A percentile compares a stretch with the other conserved stretches of the same genome.
Evolutionary conservation across 2,888 invertebrate species (phyloP).

Genomic region (Pseudoips prasinana): DNA sequence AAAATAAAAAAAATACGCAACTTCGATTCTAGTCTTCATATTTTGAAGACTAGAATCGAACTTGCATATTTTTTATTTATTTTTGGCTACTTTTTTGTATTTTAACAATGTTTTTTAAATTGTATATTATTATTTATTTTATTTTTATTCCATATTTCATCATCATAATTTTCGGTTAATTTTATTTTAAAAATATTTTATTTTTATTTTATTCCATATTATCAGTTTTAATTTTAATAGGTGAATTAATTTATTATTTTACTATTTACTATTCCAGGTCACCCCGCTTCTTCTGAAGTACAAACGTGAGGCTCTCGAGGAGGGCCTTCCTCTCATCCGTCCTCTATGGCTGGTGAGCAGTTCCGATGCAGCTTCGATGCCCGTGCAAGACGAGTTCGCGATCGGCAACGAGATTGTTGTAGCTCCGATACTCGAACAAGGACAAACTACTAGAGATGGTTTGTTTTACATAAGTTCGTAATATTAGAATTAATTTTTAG

Average conservation of each 20-base stretch:
- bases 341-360: conserved; percentile 96
- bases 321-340: conserved; percentile 91
- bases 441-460: conserved; percentile 87
- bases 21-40: too few relatives aligned
- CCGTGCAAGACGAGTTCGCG: conserved; percentile 92
- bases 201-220: too few relatives aligned
- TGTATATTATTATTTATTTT: too few relatives aligned
- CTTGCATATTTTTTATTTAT: too few relatives aligned
- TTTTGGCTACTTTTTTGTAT: too few relatives aligned
- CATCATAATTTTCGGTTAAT: too few relatives aligned
- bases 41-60: too few relatives aligned
- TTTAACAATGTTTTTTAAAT: too few relatives aligned
- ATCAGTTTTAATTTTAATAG: neutral
- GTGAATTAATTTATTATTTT: neutral
- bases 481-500: neutral
- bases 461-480: neutral
- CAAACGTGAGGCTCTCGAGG: conserved; percentile 89
- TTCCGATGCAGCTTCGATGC: conserved; percentile 87
- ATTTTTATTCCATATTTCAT: too few relatives aligned
- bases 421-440: conserved; percentile 90
- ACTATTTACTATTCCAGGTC: conserved; percentile 76
- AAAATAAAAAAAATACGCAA: too few relatives aligned
- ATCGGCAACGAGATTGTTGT: conserved; percentile 95
- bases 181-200: too few relatives aligned
- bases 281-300: conserved; percentile 89